Evolutionary conservation across 2,113 vertebrate species (phyloP).

Genomic region (Nerophis ophidion): DNA sequence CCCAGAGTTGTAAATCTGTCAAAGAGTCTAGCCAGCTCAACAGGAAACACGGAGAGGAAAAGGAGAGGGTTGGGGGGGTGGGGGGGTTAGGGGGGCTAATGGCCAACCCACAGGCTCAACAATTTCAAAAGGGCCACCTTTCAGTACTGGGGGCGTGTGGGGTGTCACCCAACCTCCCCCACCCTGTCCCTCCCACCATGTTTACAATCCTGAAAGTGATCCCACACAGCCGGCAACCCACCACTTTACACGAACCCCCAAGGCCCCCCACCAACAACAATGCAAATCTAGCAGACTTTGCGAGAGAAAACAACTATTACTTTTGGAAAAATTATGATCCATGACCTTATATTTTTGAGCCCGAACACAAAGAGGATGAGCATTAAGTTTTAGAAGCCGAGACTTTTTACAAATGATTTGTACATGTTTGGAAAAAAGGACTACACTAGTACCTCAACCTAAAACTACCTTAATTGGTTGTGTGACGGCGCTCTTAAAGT

Average conservation of each 20-base stretch:
- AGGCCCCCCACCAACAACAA: neutral
- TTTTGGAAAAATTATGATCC: no score
- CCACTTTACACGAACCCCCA: slow-evolving; percentile 14
- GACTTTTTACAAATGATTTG: no score
- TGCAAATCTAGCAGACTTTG: no score
- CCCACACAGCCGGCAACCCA: slow-evolving; percentile 46
- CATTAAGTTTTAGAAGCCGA: no score
- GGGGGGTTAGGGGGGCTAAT: slow-evolving; percentile 2
- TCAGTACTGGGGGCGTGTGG: slow-evolving; percentile 5
- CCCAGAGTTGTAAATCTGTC: slow-evolving; percentile 77
- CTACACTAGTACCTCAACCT: no score
- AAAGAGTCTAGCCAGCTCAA: slow-evolving; percentile 76
- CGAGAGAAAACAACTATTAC: no score
- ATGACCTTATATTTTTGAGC: no score
- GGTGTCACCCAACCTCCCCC: slow-evolving; percentile 1
- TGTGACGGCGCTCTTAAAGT: no score
- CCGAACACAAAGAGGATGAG: no score
- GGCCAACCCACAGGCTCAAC: slow-evolving; percentile 34
- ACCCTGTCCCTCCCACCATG: slow-evolving; percentile 18
- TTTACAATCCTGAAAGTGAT: slow-evolving; percentile 65
- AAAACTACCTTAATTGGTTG: no score
- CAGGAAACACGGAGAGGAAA: slow-evolving; percentile 72
- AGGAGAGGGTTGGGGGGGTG: slow-evolving; percentile 1
- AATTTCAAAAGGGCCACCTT: slow-evolving; percentile 57
- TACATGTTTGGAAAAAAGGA: no score